Evolutionary conservation across 2,797 vertebrate species (phyloP).

Genomic region (Semotilus atromaculatus): DNA sequence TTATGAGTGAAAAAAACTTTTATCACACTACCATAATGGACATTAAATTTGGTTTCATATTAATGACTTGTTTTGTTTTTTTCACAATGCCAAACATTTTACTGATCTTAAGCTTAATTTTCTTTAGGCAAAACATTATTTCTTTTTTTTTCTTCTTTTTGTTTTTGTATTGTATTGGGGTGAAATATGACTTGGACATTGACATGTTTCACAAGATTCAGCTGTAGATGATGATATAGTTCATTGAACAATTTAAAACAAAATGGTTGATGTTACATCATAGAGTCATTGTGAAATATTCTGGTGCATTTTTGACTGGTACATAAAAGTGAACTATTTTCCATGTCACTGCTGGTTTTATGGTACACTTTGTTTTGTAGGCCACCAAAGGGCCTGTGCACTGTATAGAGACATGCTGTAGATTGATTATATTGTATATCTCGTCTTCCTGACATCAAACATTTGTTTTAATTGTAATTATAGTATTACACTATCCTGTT

Average conservation of each 20-base stretch:
- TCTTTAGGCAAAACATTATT: background rate
- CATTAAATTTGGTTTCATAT: background rate
- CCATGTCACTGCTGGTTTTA: conserved; percentile 61
- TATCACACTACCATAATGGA: background rate
- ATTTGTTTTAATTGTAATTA: conserved; percentile 85
- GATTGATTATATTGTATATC: conserved; percentile 81
- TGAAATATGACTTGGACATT: background rate
- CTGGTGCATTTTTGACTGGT: background rate
- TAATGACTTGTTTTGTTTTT: background rate
- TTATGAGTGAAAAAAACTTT: background rate
- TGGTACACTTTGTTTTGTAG: conserved; percentile 67
- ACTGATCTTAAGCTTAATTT: background rate
- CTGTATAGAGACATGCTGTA: conserved; percentile 79
- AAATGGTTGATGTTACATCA: conserved; percentile 22
- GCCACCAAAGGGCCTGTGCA: conserved; percentile 47
- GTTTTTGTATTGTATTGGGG: background rate
- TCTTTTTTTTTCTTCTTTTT: background rate
- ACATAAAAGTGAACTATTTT: background rate
- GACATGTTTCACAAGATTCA: background rate
- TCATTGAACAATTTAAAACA: conserved; percentile 14
- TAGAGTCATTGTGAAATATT: background rate
- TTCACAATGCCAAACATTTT: background rate
- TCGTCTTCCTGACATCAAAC: conserved; percentile 74
- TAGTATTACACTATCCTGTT: conserved; percentile 82
- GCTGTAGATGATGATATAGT: background rate